Conservation (phyloP, 2,797 vertebrate species). For the Takifugu rubripes region DNA sequence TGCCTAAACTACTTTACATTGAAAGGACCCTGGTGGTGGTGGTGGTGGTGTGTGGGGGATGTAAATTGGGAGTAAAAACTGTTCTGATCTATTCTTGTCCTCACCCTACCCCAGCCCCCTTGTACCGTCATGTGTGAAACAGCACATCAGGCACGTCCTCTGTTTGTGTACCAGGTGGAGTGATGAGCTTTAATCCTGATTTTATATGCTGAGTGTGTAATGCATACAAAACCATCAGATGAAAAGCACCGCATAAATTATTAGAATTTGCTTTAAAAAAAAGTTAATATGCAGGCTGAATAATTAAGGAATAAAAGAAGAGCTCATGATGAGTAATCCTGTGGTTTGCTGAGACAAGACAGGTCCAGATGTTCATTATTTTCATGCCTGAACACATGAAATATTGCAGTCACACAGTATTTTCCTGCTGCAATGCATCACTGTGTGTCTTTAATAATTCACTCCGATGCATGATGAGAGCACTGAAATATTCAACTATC, state of each 20-base stretch:
- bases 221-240: background rate
- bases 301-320: background rate
- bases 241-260: constrained; percentile 1
- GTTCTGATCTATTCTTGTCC: constrained; percentile 58
- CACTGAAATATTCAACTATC: constrained; percentile 39
- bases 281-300: background rate
- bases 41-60: constrained; percentile 4
- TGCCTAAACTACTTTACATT: background rate
- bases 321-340: constrained; percentile 30
- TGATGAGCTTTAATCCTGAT: constrained; percentile 2
- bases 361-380: constrained; percentile 14
- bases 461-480: constrained; percentile 25
- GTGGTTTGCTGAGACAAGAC: constrained; percentile 15
- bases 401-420: background rate
- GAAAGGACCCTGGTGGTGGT: constrained; percentile 18
- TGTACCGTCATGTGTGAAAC: constrained; percentile 39
- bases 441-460: constrained; percentile 28
- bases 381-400: constrained; percentile 1
- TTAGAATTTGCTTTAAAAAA: constrained; percentile 15
- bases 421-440: background rate
- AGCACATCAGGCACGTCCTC: constrained; percentile 39
- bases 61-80: constrained; percentile 18
- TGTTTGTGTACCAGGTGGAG: no score
- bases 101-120: constrained; percentile 31
- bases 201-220: background rate